phyloP scores from a whole-genome alignment of 2,888 invertebrate genomes.

The Xestobium rufovillosum region DNA sequence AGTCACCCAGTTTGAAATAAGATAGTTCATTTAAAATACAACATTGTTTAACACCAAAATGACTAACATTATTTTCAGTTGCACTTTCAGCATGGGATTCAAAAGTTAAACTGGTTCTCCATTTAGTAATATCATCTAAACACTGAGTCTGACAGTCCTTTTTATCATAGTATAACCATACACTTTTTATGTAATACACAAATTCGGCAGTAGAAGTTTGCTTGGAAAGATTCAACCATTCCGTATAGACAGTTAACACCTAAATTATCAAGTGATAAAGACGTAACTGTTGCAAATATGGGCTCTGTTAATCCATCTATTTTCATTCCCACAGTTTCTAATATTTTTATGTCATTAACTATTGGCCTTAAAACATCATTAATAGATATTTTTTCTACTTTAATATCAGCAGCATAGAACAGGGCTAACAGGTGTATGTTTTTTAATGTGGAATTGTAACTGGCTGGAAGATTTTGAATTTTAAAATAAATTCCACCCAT shows the following conservation, averaged over 20 bases:
- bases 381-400: slow-evolving; percentile 2
- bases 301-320: not conserved
- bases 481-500: slow-evolving; percentile 13
- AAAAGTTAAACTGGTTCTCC: no score
- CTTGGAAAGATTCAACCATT: slow-evolving; percentile 19
- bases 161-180: no score
- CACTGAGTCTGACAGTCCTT: no score
- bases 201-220: slow-evolving; percentile 19
- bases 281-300: not conserved
- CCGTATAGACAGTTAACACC: slow-evolving; percentile 14
- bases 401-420: slow-evolving; percentile 11
- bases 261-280: slow-evolving; percentile 13
- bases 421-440: slow-evolving; percentile 10
- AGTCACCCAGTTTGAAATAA: no score
- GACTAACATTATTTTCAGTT: no score
- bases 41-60: no score
- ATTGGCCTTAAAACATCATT: slow-evolving; percentile 10
- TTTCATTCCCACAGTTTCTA: slow-evolving; percentile 9
- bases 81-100: no score
- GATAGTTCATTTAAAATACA: no score
- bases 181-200: slow-evolving; percentile 18
- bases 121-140: no score
- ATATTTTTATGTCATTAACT: slow-evolving; percentile 10
- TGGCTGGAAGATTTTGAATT: slow-evolving; percentile 8
- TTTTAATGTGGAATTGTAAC: slow-evolving; percentile 7